Base-by-base conservation (phyloP, 2,888 invertebrate species). In the Drosophila rubida region DNA sequence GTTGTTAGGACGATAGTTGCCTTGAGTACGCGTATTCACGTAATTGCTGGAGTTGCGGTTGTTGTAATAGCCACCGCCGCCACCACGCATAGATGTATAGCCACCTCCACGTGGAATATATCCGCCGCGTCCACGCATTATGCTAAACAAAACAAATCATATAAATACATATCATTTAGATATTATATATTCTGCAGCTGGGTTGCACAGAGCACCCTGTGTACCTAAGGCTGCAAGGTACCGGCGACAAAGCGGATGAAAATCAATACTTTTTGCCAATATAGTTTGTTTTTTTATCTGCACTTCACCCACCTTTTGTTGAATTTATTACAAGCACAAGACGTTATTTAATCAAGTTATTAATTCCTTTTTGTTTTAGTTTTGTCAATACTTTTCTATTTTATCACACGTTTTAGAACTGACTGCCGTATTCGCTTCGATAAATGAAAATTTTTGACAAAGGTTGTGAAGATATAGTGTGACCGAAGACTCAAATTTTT, bases 11-110 rank as follows among this genome's bases (percentile, higher is more conserved):
- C 90, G 84, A 44, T 90, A 87, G 4, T 90, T 89, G 37, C 90
- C 87, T 48, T 91, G 89, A 59, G 90, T 89, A 27, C 91, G 90
- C 4, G 88, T 87, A 41, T 90, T 90, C 23, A 90, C 89, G 27
- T 85, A 82, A 48, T 87, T 89, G 75, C 89, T 87, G 8, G 80
- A 80, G 41, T 87, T 86, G 14, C 88, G 85, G 39, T 81, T 81
- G 35, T 87, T 81, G 59, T 90, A 79, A 57, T 87, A 90, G 14
- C 85, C 82, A 16, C 86, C 88, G 25, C 88, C 84, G n/a, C 86
- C 83, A 16, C 86, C 88, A 27, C 89, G 78, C 46, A 80, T 86
- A 42, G 87, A 78, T 32, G 11, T n/a, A n/a, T 32, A 32, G 25
- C 88, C 83, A 6, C 90, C 80, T 48, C 90, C 89, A 45, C 89